phyloP scores from a whole-genome alignment of 2,113 vertebrate genomes.

The Anolis carolinensis region DNA sequence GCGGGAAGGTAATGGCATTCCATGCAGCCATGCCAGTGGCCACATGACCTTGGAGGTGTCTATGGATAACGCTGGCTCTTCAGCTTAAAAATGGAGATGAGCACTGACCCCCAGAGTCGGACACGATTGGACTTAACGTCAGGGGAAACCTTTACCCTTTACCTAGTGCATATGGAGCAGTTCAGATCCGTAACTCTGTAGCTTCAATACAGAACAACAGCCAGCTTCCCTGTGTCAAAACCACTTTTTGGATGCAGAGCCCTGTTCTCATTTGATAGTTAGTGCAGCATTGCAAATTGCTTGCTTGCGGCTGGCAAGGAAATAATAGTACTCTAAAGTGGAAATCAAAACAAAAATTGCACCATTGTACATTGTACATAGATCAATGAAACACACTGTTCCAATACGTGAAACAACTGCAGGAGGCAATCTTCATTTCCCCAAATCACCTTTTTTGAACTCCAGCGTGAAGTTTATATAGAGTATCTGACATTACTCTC shows the following conservation, averaged over 20 bases:
- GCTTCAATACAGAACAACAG: too few species aligned
- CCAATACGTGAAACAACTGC: not conserved
- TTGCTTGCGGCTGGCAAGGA: not conserved
- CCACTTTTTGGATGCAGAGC: conserved; percentile 24
- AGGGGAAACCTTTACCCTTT: too few species aligned
- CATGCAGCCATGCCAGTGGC: too few species aligned
- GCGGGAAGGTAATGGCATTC: too few species aligned
- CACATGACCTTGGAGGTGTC: too few species aligned
- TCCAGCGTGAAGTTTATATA: not conserved
- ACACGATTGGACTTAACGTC: too few species aligned
- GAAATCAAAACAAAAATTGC: conserved; percentile 26
- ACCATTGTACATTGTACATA: too few species aligned
- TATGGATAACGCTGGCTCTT: too few species aligned
- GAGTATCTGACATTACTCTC: not conserved
- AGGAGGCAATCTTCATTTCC: conserved; percentile 7
- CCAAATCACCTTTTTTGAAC: not conserved
- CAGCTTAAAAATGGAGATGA: too few species aligned
- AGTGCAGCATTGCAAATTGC: not conserved
- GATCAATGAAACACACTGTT: conserved; percentile 10
- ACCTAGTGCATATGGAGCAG: too few species aligned
- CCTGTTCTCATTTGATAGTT: not conserved
- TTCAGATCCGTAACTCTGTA: too few species aligned
- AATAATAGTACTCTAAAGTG: not conserved
- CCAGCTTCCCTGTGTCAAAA: not conserved
- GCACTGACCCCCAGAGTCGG: too few species aligned